Evolutionary conservation across 2,113 vertebrate genomes (phyloP).

Genomic region (Trogon surrucura): DNA sequence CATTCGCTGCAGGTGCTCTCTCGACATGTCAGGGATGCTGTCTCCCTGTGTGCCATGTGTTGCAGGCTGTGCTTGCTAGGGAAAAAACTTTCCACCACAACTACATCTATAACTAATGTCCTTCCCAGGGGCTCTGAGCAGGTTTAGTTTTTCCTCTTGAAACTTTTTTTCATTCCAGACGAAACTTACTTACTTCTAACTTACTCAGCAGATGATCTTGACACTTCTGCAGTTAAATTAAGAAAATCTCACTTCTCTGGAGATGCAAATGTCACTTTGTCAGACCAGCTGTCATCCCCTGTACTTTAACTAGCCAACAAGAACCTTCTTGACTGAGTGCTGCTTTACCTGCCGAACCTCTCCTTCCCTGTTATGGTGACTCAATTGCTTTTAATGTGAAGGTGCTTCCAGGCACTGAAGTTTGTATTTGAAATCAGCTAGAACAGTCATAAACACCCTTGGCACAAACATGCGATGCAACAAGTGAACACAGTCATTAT

Average conservation of each 20-base stretch:
- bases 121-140: neutral
- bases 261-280: conserved; percentile 58
- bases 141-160: neutral
- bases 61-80: neutral
- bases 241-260: conserved; percentile 56
- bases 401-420: neutral
- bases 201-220: conserved; percentile 50
- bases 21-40: neutral
- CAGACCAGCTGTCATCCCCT: conserved; percentile 52
- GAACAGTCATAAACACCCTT: neutral
- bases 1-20: neutral
- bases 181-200: conserved; percentile 24
- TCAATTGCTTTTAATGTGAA: neutral
- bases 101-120: neutral
- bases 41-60: neutral
- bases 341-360: conserved; percentile 14
- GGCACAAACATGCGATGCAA: neutral
- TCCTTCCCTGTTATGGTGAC: neutral
- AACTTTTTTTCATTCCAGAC: conserved; percentile 6
- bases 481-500: neutral
- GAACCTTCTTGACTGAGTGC: neutral
- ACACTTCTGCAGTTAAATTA: conserved; percentile 59
- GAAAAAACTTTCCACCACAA: neutral
- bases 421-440: neutral
- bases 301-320: conserved; percentile 27